Conservation (phyloP, 2,888 invertebrate species). For the Machimus atricapillus region DNA sequence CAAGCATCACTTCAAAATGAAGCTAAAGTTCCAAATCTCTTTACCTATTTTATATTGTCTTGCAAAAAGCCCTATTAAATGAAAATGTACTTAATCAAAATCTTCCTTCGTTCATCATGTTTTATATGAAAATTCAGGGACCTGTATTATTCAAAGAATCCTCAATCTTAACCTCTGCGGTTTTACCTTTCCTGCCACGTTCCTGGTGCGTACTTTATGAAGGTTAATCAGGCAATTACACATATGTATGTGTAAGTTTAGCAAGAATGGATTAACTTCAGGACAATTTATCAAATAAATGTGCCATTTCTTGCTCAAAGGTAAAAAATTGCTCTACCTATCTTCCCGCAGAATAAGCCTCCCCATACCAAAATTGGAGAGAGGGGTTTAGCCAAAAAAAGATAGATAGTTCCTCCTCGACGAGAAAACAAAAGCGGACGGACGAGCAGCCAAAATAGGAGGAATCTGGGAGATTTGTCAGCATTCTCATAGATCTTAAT, state of each 20-base stretch:
- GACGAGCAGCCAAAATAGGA: background rate
- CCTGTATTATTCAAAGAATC: background rate
- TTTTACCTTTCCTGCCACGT: background rate
- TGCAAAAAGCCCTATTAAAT: too few species aligned
- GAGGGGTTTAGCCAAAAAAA: background rate
- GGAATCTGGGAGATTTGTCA: constrained; percentile 5
- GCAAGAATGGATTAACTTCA: background rate
- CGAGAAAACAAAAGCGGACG: background rate
- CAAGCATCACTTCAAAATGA: too few species aligned
- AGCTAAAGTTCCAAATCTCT: too few species aligned
- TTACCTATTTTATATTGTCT: too few species aligned
- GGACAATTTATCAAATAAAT: background rate
- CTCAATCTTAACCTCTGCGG: background rate
- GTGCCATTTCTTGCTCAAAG: background rate
- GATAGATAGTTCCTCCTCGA: background rate
- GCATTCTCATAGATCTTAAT: constrained; percentile 25
- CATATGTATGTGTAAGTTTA: background rate
- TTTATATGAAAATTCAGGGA: background rate
- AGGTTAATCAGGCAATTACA: background rate
- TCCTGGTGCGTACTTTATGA: background rate
- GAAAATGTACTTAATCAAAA: too few species aligned
- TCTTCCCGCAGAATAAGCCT: background rate
- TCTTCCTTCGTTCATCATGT: background rate
- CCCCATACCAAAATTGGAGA: background rate
- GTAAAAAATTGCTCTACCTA: background rate